Base-by-base conservation (phyloP, 2,888 invertebrate species). In the Cephus pygmeus region DNA sequence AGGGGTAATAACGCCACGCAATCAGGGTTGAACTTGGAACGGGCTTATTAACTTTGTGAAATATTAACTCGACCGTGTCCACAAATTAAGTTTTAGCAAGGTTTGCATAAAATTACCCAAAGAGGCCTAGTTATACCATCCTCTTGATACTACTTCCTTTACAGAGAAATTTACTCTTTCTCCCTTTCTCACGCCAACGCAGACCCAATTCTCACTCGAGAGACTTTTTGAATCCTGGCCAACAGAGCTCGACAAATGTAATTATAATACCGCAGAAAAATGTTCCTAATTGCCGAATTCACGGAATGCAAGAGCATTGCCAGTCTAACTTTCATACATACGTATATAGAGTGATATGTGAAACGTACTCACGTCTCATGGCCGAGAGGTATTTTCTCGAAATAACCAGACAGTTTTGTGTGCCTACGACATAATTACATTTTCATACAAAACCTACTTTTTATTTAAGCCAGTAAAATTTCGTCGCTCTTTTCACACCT, bases 161-260 rank as follows among this genome's bases (percentile, higher is more conserved):
- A 56, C 56, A 56, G 56, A 56, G 56, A 56, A 56, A 56, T 34
- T 71, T 23, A 15, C 33, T 71, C 71, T 34, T 33, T 34, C 31
- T 71, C 71, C 71, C 15, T 34, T 15, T 12, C 71, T 23, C 33
- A 31, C 71, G 1, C 71, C 71, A 34, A 56, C 77, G 73, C 75
- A 79, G 77, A 75, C 77, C 81, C 75, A 79, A 81, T 82, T 79
- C 79, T 11, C 56, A 34, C 77, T 34, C 34, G 79, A 81, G 81
- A 81, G 78, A 82, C 79, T 79, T 85, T 86, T 84, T 87, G 87
- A 86, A 87, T 81, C 79, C 78, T 35, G 77, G 85, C 87, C 87
- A 87, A 85, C 81, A 79, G 73, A 73, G 73, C 77, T 75, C 79
- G 81, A 79, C 80, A 83, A 82, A 84, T 81, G 85, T 81, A 86